Evolutionary conservation across 2,888 invertebrate species (phyloP).

Genomic region (Aporophyla lueneburgensis): DNA sequence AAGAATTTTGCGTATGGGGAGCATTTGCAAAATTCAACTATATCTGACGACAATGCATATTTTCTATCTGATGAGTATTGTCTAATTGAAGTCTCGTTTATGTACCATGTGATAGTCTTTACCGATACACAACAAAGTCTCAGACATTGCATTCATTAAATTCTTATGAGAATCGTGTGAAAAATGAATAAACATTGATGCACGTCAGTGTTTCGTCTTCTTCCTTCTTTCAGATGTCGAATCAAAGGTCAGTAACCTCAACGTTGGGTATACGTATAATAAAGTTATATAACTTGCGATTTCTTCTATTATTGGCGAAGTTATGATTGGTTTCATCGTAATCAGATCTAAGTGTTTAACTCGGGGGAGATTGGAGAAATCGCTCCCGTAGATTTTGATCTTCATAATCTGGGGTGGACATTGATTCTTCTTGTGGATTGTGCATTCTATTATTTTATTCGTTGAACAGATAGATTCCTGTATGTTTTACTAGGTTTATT

Average conservation of each 20-base stretch:
- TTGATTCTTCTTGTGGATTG: constrained; percentile 10
- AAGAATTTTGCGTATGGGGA: background rate
- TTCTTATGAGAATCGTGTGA: background rate
- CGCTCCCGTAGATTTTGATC: constrained; percentile 16
- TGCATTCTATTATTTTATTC: background rate
- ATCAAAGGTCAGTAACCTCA: constrained; percentile 20
- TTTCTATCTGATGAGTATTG: background rate
- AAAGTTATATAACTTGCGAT: constrained; percentile 30
- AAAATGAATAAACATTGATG: constrained; percentile 9
- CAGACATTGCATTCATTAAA: background rate
- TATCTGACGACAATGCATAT: too few species aligned
- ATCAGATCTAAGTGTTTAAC: constrained; percentile 69
- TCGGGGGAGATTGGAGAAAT: constrained; percentile 20
- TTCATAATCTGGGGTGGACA: background rate
- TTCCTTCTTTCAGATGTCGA: background rate
- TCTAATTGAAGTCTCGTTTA: background rate
- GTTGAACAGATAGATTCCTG: too few species aligned
- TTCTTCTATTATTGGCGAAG: constrained; percentile 75
- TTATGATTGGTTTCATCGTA: constrained; percentile 73
- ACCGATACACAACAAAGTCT: background rate
- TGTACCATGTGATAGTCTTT: background rate
- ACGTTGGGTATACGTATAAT: background rate
- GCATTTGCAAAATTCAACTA: background rate
- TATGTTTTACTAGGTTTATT: background rate
- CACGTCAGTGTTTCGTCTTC: background rate